Base-by-base conservation (phyloP, 2,888 invertebrate species). In the Notodonta ziczac region DNA sequence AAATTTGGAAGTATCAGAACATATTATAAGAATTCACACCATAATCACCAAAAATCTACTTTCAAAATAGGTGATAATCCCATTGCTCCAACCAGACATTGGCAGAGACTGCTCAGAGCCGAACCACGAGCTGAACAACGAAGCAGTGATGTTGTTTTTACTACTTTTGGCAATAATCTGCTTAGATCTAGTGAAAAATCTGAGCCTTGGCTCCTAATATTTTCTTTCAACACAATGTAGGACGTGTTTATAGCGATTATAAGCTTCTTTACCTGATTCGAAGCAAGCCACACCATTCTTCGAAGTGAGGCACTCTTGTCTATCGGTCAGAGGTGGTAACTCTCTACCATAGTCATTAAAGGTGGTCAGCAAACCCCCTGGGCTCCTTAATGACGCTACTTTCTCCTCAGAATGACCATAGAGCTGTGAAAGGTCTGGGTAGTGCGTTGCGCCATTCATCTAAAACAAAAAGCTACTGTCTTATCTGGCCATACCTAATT, bases 371-470 rank as follows among this genome's bases (percentile, higher is more conserved):
- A 94, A 87, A 0, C 97, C 97, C 1, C 89, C 89, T 56, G 95
- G 94, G 42, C 93, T 94, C 56, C 97, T 88, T 14, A 97, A 80
- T 2, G 94, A 86, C 0, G 88, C 81, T 5, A 95, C 87, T 61
- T 95, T 94, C 57, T 95, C 94, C 0, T 89, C 80, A 46, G 94
- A 95, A 8, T 96, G 96, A 0, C 97, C 97, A 77, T 97, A 97
- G 0, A 97, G 92, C 6, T 95, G 94, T 0, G 97, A 97, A 0
- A 95, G 95, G 78, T 97, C 97, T 5, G 96, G 82, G 71, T 94
- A 96, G 70, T 97, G 97, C 0, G 97, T 95, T 0, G 96, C 95
- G 70, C 97, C 96, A 80, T 96, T 96, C 96, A 96, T 96, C 95
- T 96, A 61, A 65, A 70, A 42, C 9, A n/a, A 14, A 12, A n/a